A percentile compares a stretch with the other conserved stretches of the same genome.
phyloP scores from a whole-genome alignment of 2,113 vertebrate species.

The Anas platyrhynchos region DNA sequence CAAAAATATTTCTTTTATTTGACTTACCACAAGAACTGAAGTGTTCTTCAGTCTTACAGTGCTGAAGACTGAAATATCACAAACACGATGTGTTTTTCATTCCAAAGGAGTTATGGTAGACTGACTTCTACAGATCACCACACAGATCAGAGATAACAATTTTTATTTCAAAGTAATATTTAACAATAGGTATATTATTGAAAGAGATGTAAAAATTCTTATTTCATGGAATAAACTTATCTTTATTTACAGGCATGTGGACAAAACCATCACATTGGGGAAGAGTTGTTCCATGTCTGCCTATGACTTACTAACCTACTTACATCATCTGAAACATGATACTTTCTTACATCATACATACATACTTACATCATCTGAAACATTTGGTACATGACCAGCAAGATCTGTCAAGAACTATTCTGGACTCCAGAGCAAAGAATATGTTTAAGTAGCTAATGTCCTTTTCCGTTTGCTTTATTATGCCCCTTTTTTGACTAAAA shows the following conservation, averaged over 20 bases:
- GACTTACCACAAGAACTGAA: neutral
- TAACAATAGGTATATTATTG: neutral
- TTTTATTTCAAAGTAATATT: neutral
- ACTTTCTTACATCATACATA: no score
- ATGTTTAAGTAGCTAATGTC: rapidly evolving
- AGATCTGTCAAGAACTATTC: neutral
- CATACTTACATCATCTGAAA: neutral
- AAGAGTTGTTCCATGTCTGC: neutral
- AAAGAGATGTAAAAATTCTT: neutral
- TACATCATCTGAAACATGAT: neutral
- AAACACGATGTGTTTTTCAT: neutral
- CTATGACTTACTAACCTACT: neutral
- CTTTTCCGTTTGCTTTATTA: neutral
- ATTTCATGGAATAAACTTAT: neutral
- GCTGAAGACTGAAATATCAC: neutral
- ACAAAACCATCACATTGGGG: neutral
- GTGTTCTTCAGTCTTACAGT: neutral
- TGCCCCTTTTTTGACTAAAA: neutral
- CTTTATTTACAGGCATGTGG: neutral
- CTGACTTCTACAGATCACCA: neutral
- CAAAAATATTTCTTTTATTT: neutral
- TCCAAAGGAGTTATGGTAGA: neutral
- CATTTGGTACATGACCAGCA: neutral
- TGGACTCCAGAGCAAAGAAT: neutral
- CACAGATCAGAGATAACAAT: neutral